A percentile compares a stretch with the other conserved stretches of the same genome.
Evolutionary conservation across 2,797 vertebrate species (phyloP).

Genomic region (Prionace glauca): DNA sequence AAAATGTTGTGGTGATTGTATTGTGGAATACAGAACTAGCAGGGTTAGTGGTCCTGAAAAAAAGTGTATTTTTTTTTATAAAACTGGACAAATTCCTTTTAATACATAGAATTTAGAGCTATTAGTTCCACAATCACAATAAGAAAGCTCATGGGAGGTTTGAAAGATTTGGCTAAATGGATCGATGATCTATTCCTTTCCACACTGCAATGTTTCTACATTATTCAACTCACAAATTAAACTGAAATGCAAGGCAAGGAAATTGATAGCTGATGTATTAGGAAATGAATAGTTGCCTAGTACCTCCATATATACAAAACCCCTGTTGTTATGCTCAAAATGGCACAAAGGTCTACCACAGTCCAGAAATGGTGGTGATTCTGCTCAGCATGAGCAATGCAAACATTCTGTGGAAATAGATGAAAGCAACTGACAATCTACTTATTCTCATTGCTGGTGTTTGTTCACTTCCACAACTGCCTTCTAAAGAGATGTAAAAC

Average conservation of each 20-base stretch:
- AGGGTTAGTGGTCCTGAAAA: background rate
- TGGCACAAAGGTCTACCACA: background rate
- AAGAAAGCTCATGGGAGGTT: background rate
- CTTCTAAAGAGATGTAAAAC: background rate
- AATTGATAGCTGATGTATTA: background rate
- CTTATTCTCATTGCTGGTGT: background rate
- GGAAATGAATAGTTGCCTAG: background rate
- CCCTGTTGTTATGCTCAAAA: background rate
- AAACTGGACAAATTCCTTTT: background rate
- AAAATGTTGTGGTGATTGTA: background rate
- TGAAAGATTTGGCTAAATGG: background rate
- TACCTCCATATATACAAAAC: background rate
- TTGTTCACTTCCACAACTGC: background rate
- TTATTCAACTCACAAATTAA: background rate
- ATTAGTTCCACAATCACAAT: background rate
- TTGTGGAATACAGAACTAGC: background rate
- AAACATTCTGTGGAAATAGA: background rate
- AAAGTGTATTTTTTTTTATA: too few species aligned
- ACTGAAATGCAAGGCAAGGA: background rate
- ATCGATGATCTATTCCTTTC: background rate
- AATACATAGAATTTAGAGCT: background rate
- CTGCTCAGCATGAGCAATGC: constrained; percentile 9
- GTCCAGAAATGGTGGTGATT: background rate
- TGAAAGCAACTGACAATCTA: constrained; percentile 32
- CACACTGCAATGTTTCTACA: background rate